phyloP scores from a whole-genome alignment of 2,113 vertebrate genomes.

The Pteruthius melanotis region DNA sequence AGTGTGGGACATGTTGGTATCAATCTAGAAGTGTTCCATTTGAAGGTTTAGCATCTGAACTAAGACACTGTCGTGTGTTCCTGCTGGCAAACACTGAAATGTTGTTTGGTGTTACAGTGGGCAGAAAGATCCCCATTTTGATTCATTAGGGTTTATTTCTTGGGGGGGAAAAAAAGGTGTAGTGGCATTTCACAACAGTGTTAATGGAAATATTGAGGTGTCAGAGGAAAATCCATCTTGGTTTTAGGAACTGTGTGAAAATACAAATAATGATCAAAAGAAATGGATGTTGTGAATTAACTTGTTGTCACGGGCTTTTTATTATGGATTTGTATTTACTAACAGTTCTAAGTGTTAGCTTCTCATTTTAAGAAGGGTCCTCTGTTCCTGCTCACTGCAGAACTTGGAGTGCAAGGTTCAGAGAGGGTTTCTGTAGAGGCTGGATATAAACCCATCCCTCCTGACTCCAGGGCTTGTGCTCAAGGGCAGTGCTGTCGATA shows the following conservation, averaged over 20 bases:
- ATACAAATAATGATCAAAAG: not conserved
- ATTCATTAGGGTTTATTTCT: not conserved
- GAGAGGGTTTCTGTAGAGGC: not conserved
- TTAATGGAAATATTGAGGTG: not conserved
- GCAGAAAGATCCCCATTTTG: not conserved
- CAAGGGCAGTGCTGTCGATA: not conserved
- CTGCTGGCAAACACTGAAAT: not conserved
- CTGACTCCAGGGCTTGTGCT: not conserved
- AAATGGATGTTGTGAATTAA: not conserved
- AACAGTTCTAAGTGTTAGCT: not conserved
- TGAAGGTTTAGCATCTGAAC: not conserved
- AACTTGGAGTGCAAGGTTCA: not conserved
- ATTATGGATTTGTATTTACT: not conserved
- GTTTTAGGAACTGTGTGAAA: not conserved
- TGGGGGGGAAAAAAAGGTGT: rapidly evolving
- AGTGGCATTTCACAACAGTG: not conserved
- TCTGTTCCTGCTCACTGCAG: not conserved
- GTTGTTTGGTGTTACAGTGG: not conserved
- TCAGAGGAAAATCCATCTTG: not conserved
- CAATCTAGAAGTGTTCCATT: not conserved
- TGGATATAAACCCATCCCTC: not conserved
- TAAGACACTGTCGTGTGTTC: not conserved
- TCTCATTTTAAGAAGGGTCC: not conserved
- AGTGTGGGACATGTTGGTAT: not conserved
- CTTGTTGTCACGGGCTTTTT: not conserved